Conservation (phyloP, 1,140 invertebrate species). For the Caenorhabditis brenneri region DNA sequence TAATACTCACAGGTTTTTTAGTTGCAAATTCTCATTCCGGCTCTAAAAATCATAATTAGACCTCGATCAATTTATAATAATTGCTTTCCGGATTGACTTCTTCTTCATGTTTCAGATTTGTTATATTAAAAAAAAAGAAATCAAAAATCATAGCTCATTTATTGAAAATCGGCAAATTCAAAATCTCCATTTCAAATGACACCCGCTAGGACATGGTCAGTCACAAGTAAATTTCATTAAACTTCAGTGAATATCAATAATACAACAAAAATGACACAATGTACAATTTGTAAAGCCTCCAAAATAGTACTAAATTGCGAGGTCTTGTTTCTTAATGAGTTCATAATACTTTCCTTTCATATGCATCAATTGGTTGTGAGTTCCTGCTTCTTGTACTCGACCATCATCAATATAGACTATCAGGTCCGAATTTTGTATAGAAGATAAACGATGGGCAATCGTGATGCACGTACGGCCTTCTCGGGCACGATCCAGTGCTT, state of each 20-base stretch:
- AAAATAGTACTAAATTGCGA: background rate
- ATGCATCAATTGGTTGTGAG: constrained; percentile 52
- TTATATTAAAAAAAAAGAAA: no score
- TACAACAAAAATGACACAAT: background rate
- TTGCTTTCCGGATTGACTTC: no score
- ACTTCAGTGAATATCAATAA: background rate
- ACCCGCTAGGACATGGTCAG: no score
- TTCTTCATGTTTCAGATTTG: no score
- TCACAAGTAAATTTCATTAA: no score
- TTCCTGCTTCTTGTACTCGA: constrained; percentile 66
- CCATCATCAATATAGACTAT: constrained; percentile 71
- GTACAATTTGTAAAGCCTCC: background rate
- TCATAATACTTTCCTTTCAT: background rate
- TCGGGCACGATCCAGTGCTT: constrained; percentile 59
- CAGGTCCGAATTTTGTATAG: constrained; percentile 67
- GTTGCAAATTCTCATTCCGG: no score
- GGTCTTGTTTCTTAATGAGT: constrained; percentile 44
- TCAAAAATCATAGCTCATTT: no score
- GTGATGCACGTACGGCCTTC: constrained; percentile 72
- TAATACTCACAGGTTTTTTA: no score
- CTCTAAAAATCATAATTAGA: no score
- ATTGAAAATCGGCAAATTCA: no score
- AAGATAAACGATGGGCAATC: constrained; percentile 73
- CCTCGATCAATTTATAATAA: no score
- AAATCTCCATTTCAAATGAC: no score